Conservation (phyloP, 2,888 invertebrate species). For the Acronicta aceris region DNA sequence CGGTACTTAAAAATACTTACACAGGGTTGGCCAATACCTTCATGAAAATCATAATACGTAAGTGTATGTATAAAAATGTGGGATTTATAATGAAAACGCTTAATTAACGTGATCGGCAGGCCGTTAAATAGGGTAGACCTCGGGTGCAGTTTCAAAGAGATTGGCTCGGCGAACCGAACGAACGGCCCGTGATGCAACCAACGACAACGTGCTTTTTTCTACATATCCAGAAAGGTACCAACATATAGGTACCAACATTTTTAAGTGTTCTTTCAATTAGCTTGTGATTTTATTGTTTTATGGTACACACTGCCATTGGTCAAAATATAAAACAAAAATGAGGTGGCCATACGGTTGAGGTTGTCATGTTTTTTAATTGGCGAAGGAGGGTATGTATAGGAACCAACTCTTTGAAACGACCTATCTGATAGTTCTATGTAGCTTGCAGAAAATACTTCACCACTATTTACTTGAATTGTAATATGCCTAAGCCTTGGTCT, state of each 20-base stretch:
- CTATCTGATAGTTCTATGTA: neutral
- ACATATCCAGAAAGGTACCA: conserved; percentile 32
- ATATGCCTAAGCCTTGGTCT: no score
- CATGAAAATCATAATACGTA: conserved; percentile 3
- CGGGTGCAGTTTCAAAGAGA: conserved; percentile 79
- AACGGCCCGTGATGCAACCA: conserved; percentile 62
- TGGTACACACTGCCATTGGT: conserved; percentile 16
- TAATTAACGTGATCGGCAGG: conserved; percentile 80
- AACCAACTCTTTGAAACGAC: conserved; percentile 17
- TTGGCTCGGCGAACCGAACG: conserved; percentile 68
- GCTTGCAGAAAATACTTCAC: no score
- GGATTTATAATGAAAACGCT: conserved; percentile 62
- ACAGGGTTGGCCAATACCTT: no score
- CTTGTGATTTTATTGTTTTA: neutral
- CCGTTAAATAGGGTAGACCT: conserved; percentile 78
- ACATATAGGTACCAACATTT: conserved; percentile 21
- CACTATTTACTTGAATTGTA: neutral
- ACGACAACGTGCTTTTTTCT: conserved; percentile 51
- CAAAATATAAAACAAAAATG: conserved; percentile 58
- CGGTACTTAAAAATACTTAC: neutral
- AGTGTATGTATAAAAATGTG: conserved; percentile 36
- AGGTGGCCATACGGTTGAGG: conserved; percentile 27
- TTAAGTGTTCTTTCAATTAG: neutral
- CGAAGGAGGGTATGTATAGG: neutral
- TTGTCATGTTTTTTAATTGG: conserved; percentile 57